These are phyloP conservation scores for Drosophila infuscata DNA, from an alignment of 2,888 invertebrate genomes.

Conservation along the genomic window DNA sequence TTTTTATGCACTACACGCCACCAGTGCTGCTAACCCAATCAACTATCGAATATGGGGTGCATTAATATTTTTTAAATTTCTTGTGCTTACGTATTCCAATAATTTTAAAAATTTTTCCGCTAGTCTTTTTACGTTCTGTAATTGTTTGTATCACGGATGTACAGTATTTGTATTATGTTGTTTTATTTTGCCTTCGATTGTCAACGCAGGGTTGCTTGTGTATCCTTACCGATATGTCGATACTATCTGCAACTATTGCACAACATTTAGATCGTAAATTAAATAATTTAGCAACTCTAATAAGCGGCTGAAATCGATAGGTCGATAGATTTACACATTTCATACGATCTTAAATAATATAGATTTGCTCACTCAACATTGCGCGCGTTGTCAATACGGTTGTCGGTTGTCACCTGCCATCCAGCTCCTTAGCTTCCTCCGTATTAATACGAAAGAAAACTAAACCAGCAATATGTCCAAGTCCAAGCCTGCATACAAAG, in stretches of 20 bases:
- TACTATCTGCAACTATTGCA: background rate
- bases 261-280: background rate
- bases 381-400: conserved; percentile 64
- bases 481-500: conserved; percentile 83
- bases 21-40: background rate
- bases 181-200: background rate
- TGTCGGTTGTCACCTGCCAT: conserved; percentile 21
- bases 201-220: background rate
- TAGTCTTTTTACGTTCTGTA: background rate
- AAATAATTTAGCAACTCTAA: background rate
- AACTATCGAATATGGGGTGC: conserved; percentile 7
- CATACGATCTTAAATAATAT: conserved; percentile 26
- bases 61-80: background rate
- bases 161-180: background rate
- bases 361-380: conserved; percentile 55
- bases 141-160: background rate
- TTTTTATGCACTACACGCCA: background rate
- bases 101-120: background rate
- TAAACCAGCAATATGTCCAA: conserved; percentile 59
- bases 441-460: background rate
- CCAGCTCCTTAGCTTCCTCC: conserved; percentile 3
- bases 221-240: background rate
- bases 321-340: conserved; percentile 19
- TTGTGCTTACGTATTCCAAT: background rate
- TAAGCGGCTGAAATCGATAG: conserved; percentile 14